Conservation (phyloP, 64 coral and sea anemone species). For the Pachyseris speciosa region DNA sequence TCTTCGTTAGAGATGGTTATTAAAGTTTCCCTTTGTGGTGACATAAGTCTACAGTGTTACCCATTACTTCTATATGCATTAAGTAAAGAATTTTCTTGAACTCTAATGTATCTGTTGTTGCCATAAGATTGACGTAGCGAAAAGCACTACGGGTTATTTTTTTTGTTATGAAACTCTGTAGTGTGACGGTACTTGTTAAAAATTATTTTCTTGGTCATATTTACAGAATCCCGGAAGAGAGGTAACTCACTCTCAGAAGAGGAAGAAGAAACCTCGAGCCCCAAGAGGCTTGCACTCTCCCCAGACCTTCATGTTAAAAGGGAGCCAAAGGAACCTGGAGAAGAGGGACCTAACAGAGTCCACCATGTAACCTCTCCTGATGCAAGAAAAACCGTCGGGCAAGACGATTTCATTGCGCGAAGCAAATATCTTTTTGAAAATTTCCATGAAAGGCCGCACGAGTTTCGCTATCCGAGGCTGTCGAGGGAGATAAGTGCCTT, state of each 20-base stretch:
- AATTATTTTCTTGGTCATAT: not conserved
- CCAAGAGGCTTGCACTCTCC: slow-evolving; percentile 42
- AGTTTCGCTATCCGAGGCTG: slow-evolving; percentile 16
- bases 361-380: not conserved
- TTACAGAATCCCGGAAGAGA: slow-evolving; percentile 34
- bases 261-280: slow-evolving; percentile 6
- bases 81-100: too few relatives aligned
- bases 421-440: slow-evolving; percentile 24
- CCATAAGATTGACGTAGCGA: too few relatives aligned
- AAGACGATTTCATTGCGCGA: not conserved
- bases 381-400: not conserved
- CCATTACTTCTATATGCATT: too few relatives aligned
- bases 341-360: not conserved
- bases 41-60: too few relatives aligned
- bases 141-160: too few relatives aligned
- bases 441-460: not conserved
- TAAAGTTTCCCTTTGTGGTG: too few relatives aligned
- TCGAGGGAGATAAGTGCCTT: slow-evolving; percentile 11
- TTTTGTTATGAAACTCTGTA: not conserved
- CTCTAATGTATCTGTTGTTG: too few relatives aligned
- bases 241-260: slow-evolving; percentile 29
- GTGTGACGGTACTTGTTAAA: not conserved
- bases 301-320: slow-evolving; percentile 53
- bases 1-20: too few relatives aligned
- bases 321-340: slow-evolving; percentile 19